Percentiles rank a stretch among this genome's conserved stretches.
Conservation (phyloP, 23 tunicate species). For the Aplidium turbinatum region DNA sequence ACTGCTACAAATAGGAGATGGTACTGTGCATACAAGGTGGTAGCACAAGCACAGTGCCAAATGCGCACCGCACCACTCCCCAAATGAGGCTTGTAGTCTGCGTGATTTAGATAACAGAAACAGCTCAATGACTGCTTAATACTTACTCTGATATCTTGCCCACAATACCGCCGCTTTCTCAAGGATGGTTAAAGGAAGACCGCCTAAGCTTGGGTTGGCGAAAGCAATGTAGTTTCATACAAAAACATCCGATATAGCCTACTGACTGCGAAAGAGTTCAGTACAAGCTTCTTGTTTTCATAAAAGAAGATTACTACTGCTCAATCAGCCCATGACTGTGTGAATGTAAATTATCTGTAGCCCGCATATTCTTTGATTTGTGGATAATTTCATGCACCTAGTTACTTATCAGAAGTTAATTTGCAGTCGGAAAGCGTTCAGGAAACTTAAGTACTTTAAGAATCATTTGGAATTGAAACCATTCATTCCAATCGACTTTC, state of each 20-base stretch:
- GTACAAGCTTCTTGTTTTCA: neutral
- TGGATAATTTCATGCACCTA: too few species aligned
- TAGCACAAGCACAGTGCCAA: too few species aligned
- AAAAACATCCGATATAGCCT: neutral
- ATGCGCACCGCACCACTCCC: too few species aligned
- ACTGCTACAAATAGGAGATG: too few species aligned
- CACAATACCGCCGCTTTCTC: too few species aligned
- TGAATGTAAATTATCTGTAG: too few species aligned
- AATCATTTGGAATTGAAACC: slow-evolving; percentile 60
- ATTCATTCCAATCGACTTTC: slow-evolving; percentile 78
- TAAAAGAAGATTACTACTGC: neutral
- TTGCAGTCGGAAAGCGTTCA: slow-evolving; percentile 76
- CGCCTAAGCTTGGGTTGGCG: too few species aligned
- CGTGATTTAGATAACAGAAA: neutral
- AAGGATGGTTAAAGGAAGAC: too few species aligned
- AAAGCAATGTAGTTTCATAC: too few species aligned
- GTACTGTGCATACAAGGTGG: too few species aligned
- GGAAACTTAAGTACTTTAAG: slow-evolving; percentile 71
- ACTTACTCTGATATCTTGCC: neutral
- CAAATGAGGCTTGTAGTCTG: too few species aligned
- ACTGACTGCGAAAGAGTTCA: neutral
- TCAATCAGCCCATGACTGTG: neutral
- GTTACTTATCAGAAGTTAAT: neutral
- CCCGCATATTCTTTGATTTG: too few species aligned
- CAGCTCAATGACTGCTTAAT: neutral